Evolutionary conservation across 2,888 invertebrate genomes (phyloP), one percentile per base, ranked within the genome.

Genomic region (Drosophila histrio): DNA sequence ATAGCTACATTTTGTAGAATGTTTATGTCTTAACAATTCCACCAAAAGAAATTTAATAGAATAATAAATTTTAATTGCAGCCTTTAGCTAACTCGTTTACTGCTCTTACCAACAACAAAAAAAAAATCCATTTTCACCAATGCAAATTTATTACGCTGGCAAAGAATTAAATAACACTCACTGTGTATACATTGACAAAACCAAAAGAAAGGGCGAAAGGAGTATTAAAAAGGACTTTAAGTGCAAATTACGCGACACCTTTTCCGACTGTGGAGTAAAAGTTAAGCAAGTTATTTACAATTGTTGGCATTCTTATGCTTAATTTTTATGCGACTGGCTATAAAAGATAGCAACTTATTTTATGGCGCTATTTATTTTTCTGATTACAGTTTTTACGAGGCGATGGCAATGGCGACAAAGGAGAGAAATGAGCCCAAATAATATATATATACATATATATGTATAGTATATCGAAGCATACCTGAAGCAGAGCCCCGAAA

Each of bases 311-410:
- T 67, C 60, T 50, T 60, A 52, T 72, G 81, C 82, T 77, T 83
- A 80, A 80, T 80, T 80, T 77, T 64, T 72, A 74, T 84, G 65
- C 70, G 64, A 57, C 64, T 67, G 72, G 82, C 87, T 82, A 87
- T 87, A 85, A 85, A 85, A 85, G 83, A 85, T 86, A 85, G 75
- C 77, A 87, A 85, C 80, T 85, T 85, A 85, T 82, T 85, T 85
- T 87, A 85, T 85, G 88, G 88, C 86, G 72, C 86, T 85, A 87
- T 85, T 85, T 85, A 85, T 87, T 82, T 69, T 73, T 77, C 79
- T 87, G 84, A 85, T 85, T 85, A 87, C 88, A 79, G 72, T 85
- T 85, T 85, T 87, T 85, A 85, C 84, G 84, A 87, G 69, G 75
- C 76, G 71, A 62, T 57, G 63, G 57, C 62, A 65, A 68, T 73